Evolutionary conservation across 2,888 invertebrate species (phyloP).

Genomic region (Strigamia maritima): DNA sequence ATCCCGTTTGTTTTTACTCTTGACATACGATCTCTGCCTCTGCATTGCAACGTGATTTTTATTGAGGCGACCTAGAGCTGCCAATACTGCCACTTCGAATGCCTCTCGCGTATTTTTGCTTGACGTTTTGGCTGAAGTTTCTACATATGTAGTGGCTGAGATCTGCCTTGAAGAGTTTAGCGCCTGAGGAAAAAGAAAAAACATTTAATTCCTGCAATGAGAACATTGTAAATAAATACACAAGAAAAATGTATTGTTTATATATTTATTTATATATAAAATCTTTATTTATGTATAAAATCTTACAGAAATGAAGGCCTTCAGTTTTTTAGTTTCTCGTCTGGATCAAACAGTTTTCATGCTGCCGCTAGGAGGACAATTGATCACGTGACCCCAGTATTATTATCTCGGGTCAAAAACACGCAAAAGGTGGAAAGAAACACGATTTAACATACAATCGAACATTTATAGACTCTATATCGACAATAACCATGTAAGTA

Average conservation of each 20-base stretch:
- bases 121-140: slow-evolving; percentile 63
- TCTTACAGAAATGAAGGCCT: no score
- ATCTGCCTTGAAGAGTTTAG: slow-evolving; percentile 37
- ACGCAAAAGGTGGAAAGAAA: no score
- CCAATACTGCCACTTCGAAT: slow-evolving; percentile 65
- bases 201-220: background rate
- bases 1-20: slow-evolving; percentile 60
- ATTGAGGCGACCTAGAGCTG: slow-evolving; percentile 61
- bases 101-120: slow-evolving; percentile 63
- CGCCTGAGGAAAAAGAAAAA: slow-evolving; percentile 25
- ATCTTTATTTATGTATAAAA: no score
- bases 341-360: no score
- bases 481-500: no score
- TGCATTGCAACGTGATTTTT: slow-evolving; percentile 52
- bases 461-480: no score
- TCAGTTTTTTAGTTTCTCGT: no score
- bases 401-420: no score
- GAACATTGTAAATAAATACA: background rate
- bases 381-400: no score
- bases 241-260: background rate
- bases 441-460: no score
- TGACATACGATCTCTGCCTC: slow-evolving; percentile 45
- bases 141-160: slow-evolving; percentile 62
- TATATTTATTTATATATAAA: no score
- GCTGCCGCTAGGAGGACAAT: no score